Evolutionary conservation across 2,888 invertebrate species (phyloP), one percentile per base, ranked within the genome.

Genomic region (Acanthococcus lagerstroemiae): DNA sequence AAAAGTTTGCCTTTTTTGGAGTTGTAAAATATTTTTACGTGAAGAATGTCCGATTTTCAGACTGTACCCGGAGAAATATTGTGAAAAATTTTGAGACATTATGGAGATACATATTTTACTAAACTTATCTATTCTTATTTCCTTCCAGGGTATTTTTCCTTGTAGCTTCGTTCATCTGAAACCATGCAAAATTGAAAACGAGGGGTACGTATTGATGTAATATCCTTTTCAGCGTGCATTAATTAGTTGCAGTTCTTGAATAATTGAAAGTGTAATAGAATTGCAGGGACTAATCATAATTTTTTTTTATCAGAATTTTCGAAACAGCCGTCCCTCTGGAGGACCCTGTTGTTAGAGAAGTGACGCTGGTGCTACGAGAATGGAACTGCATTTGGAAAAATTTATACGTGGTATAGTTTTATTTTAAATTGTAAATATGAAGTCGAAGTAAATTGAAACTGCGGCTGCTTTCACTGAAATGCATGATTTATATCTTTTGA

Each of bases 331-430:
- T 82, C 67, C 83, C 91, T 15, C 81, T 90, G 71, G 91, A 91
- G 73, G 95, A 95, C 78, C 85, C 90, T 0, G 84, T 93, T n/a
- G 90, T 93, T 1, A 82, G 87, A 60, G 95, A 95, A 79, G 91
- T 94, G 63, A 90, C 92, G 0, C 85, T 90, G 70, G 94, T 94
- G 0, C 79, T 95, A 52, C 80, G 93, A 74, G 95, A 95, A 84
- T 95, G 95, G 95, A 89, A 88, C 17, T 82, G 87, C 70, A 86
- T 92, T 70, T 95, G 95, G 95, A 93, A 93, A 75, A 86, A 85
- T 71, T 82, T 93, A 54, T 95, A 88, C 81, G 88, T 93, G 82
- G 94, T 94, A 78, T 79, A 86, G n/a, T n/a, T n/a, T n/a, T n/a
- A n/a, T n/a, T n/a, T n/a, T n/a, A 46, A 17, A 17, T 58, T n/a